phyloP scores from a whole-genome alignment of 2,113 vertebrate species.

The Oncorhynchus tshawytscha region DNA sequence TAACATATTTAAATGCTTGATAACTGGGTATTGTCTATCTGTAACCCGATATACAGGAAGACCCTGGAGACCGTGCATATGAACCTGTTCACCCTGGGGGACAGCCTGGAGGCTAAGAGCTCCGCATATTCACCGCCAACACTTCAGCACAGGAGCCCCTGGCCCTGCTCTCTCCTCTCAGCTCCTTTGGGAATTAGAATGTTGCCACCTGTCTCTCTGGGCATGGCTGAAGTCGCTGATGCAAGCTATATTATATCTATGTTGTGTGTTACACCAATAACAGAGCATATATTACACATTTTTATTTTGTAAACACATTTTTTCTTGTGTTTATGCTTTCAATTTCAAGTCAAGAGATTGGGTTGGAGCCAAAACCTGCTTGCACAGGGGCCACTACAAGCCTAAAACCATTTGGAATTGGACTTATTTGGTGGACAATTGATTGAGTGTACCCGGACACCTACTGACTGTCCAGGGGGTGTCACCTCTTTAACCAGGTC shows the following conservation, averaged over 20 bases:
- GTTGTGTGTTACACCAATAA: not conserved
- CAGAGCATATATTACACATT: not conserved
- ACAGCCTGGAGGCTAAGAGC: not conserved
- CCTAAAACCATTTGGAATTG: not conserved
- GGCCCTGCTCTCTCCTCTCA: not conserved
- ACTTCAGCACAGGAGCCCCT: not conserved
- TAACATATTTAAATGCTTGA: not conserved
- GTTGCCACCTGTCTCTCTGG: not conserved
- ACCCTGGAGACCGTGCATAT: not conserved
- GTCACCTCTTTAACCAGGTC: constrained; percentile 54
- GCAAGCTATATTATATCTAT: not conserved
- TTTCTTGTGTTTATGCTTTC: not conserved
- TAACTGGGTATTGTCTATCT: not conserved
- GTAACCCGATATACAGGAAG: not conserved
- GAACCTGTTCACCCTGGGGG: constrained; percentile 2
- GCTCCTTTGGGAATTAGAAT: not conserved
- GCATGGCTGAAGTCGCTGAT: not conserved
- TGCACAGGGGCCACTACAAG: not conserved
- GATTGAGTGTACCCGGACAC: constrained; percentile 10
- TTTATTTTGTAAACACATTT: not conserved
- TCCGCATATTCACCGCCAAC: not conserved
- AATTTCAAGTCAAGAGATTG: not conserved
- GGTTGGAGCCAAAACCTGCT: not conserved
- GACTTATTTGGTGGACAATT: not conserved
- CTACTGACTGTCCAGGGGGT: constrained; percentile 10